A percentile compares a stretch with the other conserved stretches of the same genome.
Evolutionary conservation across 2,113 vertebrate species (phyloP).

Genomic region (Hippoglossus stenolepis): DNA sequence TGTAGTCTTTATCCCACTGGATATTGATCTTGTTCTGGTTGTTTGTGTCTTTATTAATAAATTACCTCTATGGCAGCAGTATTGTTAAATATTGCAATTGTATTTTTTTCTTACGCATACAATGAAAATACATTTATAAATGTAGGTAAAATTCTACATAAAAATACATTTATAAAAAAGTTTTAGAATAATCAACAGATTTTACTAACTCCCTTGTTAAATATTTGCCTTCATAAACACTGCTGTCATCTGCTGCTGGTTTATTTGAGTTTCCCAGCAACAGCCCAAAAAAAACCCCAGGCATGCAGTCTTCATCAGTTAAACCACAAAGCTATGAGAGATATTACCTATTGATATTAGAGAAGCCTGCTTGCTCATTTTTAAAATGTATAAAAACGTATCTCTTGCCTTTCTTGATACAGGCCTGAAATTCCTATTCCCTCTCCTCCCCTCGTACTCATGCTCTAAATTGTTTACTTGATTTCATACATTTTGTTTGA

Average conservation of each 20-base stretch:
- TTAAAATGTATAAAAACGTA: too few relatives aligned
- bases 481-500: not conserved
- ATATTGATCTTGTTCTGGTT: constrained; percentile 32
- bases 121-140: not conserved
- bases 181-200: not conserved
- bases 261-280: not conserved
- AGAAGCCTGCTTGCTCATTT: too few relatives aligned
- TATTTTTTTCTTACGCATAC: too few relatives aligned
- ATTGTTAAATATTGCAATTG: not conserved
- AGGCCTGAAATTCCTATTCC: not conserved
- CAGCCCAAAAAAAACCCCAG: not conserved
- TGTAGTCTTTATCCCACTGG: constrained; percentile 26
- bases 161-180: not conserved
- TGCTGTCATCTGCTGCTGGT: not conserved
- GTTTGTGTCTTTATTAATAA: constrained; percentile 3
- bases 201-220: not conserved
- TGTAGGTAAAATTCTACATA: not conserved
- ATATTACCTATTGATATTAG: too few relatives aligned
- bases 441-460: not conserved
- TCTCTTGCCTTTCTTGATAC: not conserved
- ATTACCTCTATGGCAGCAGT: not conserved
- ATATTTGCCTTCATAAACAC: not conserved
- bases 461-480: not conserved
- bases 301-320: not conserved
- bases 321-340: too few relatives aligned